phyloP scores from a whole-genome alignment of 2,797 vertebrate species.

The Sebastes reedi region DNA sequence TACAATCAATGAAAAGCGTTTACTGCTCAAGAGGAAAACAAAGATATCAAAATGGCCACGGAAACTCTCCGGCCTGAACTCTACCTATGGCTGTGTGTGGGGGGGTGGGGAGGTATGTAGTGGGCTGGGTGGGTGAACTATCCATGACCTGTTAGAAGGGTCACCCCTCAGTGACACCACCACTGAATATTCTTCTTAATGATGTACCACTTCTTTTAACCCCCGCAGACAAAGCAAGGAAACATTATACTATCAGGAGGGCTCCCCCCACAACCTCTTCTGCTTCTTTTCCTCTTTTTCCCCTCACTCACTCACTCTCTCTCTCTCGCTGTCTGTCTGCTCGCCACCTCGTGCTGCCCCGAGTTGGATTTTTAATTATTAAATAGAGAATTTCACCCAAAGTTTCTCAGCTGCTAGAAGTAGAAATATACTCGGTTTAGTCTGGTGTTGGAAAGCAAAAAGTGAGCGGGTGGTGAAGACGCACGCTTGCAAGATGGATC shows the following conservation, averaged over 20 bases:
- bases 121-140: slow-evolving; percentile 68
- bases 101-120: slow-evolving; percentile 13
- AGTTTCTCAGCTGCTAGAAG: slow-evolving; percentile 37
- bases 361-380: slow-evolving; percentile 74
- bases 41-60: slow-evolving; percentile 36
- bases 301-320: neutral
- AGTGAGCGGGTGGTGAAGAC: neutral
- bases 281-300: neutral
- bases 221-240: slow-evolving; percentile 70
- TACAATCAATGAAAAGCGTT: slow-evolving; percentile 11
- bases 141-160: slow-evolving; percentile 72
- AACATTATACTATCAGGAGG: slow-evolving; percentile 63
- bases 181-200: slow-evolving; percentile 77
- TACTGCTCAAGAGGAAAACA: slow-evolving; percentile 10
- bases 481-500: neutral
- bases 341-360: slow-evolving; percentile 38
- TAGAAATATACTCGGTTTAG: slow-evolving; percentile 18
- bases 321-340: slow-evolving; percentile 20
- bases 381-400: slow-evolving; percentile 65
- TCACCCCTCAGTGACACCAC: slow-evolving; percentile 65
- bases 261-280: slow-evolving; percentile 28
- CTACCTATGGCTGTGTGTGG: slow-evolving; percentile 25
- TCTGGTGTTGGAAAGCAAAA: slow-evolving; percentile 8
- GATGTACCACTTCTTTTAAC: slow-evolving; percentile 75
- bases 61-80: slow-evolving; percentile 5